Evolutionary conservation across 2,113 vertebrate species (phyloP).

Genomic region (Otolemur garnettii): DNA sequence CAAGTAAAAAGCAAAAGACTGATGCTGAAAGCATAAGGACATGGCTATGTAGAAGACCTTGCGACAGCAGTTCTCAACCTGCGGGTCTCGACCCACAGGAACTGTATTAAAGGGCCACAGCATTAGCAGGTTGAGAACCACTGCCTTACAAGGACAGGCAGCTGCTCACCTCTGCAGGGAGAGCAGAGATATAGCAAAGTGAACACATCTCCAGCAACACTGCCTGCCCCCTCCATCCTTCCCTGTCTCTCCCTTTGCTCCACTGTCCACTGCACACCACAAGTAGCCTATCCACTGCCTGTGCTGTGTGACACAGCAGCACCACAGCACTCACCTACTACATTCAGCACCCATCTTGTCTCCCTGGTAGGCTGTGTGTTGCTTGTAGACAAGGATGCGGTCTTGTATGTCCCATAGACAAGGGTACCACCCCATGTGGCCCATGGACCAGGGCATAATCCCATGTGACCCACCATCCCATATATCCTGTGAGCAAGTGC

Average conservation of each 20-base stretch:
- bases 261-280: no score
- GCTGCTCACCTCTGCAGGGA: neutral
- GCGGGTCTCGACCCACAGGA: no score
- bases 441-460: no score
- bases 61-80: no score
- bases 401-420: no score
- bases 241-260: neutral
- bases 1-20: neutral
- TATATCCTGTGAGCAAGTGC: neutral
- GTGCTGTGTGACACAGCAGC: neutral
- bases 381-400: neutral
- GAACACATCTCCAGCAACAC: neutral
- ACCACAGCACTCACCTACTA: neutral
- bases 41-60: no score
- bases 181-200: neutral
- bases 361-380: neutral
- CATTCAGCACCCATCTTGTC: no score
- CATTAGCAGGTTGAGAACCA: no score
- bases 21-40: neutral
- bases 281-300: neutral
- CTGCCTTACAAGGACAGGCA: no score
- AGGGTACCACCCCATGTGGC: no score
- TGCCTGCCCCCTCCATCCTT: neutral
- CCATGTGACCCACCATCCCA: no score
- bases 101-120: no score